These are phyloP conservation scores for Callorhinus ursinus DNA, from an alignment of 2,113 vertebrate genomes.

Conservation along the genomic window DNA sequence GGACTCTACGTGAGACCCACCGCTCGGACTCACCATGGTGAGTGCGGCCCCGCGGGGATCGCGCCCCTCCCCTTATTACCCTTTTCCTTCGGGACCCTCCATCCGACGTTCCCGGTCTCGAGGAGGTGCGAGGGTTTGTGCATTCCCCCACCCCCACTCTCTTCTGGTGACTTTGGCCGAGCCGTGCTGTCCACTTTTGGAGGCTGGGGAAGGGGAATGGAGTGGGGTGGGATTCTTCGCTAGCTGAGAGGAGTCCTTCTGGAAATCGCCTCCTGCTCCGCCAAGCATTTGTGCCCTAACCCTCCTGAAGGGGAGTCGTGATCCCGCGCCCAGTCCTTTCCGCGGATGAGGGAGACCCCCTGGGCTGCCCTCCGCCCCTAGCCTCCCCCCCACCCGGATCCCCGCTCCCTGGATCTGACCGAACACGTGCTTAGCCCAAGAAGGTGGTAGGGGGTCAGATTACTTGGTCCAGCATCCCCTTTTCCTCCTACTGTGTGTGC, in stretches of 20 bases:
- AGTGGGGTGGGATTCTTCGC: neutral
- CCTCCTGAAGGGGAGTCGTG: constrained; percentile 44
- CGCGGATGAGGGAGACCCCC: neutral
- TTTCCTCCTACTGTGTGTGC: neutral
- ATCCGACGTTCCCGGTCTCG: neutral
- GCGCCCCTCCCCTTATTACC: neutral
- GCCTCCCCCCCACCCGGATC: neutral
- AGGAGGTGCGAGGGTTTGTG: neutral
- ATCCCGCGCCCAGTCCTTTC: neutral
- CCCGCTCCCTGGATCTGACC: neutral
- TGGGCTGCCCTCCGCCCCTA: neutral
- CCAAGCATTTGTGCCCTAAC: constrained; percentile 5
- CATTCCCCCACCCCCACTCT: neutral
- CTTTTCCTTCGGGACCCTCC: neutral
- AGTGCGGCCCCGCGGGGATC: constrained; percentile 54
- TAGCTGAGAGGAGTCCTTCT: neutral
- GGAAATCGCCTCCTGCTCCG: neutral
- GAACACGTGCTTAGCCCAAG: constrained; percentile 57
- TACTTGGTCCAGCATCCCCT: constrained; percentile 38
- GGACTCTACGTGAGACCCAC: constrained; percentile 80
- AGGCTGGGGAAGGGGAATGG: neutral
- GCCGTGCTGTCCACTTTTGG: constrained; percentile 18
- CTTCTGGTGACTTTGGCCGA: constrained; percentile 55
- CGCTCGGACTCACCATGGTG: constrained; percentile 74
- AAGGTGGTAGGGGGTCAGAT: constrained; percentile 47